Evolutionary conservation across 2,888 invertebrate species (phyloP).

Genomic region (Teinopalpus imperialis): DNA sequence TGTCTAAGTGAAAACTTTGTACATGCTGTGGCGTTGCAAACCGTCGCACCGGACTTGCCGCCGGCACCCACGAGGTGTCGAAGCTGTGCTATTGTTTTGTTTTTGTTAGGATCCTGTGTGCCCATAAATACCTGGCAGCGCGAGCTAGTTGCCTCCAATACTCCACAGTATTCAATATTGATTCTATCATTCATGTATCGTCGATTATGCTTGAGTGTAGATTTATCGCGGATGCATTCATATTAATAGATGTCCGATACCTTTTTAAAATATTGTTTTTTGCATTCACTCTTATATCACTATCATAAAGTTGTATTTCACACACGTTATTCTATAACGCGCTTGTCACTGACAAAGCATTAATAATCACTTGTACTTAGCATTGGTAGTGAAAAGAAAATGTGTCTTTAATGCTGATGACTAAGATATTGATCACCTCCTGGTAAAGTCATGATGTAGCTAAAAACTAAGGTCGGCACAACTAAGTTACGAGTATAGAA

Average conservation of each 20-base stretch:
- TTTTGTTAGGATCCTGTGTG: slow-evolving; percentile 11
- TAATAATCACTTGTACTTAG: no score
- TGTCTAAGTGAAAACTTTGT: slow-evolving; percentile 3
- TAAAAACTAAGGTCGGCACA: no score
- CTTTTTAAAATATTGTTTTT: no score
- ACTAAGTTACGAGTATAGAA: no score
- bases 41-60: slow-evolving; percentile 1
- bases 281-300: no score
- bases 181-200: slow-evolving; percentile 15
- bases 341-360: no score
- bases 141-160: slow-evolving; percentile 17
- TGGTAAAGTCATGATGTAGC: no score
- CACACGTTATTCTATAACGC: no score
- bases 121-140: slow-evolving; percentile 17
- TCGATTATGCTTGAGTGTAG: not conserved
- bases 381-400: no score
- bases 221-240: slow-evolving; percentile 9
- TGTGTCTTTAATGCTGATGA: no score
- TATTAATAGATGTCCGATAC: slow-evolving; percentile 7
- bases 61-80: slow-evolving; percentile 23
- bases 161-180: slow-evolving; percentile 12
- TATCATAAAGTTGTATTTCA: no score
- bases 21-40: slow-evolving; percentile 3
- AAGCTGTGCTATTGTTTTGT: slow-evolving; percentile 11
- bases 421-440: no score